Evolutionary conservation across 1,140 invertebrate genomes (phyloP).

Genomic region (Heterodera schachtii): DNA sequence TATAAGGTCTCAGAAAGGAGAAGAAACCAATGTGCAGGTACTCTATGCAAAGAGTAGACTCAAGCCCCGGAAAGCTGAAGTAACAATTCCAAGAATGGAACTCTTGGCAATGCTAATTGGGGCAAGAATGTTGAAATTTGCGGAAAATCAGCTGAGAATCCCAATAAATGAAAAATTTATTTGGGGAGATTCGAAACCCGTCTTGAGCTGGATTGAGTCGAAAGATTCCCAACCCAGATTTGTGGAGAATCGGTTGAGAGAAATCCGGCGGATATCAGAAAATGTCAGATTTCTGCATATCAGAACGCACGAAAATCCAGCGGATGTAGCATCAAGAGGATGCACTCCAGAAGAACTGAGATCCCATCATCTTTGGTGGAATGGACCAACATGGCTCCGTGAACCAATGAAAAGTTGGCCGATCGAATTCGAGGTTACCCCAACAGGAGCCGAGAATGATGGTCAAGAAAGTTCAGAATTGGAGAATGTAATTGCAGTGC

Average conservation of each 20-base stretch:
- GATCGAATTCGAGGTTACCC: too few relatives aligned
- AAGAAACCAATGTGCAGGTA: too few relatives aligned
- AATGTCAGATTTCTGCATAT: not conserved
- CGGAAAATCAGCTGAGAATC: constrained; percentile 1
- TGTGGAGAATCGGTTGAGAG: not conserved
- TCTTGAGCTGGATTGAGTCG: not conserved
- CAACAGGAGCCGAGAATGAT: too few relatives aligned
- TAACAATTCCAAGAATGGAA: too few relatives aligned
- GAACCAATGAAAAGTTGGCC: not conserved
- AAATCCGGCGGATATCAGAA: not conserved
- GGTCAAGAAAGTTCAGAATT: too few relatives aligned
- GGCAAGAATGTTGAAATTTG: not conserved
- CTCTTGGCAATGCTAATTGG: constrained; percentile 3
- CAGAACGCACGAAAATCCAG: not conserved
- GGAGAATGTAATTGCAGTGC: too few relatives aligned
- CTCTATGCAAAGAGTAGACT: too few relatives aligned
- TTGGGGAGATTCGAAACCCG: constrained; percentile 11
- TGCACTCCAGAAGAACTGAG: not conserved
- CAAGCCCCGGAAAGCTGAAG: too few relatives aligned
- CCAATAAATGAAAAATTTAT: not conserved
- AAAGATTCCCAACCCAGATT: constrained; percentile 3
- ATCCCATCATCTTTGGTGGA: not conserved
- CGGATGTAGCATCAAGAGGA: not conserved
- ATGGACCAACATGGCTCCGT: not conserved
- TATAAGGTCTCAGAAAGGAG: too few relatives aligned